A percentile compares a stretch with the other conserved stretches of the same genome.
Conservation (phyloP, 2,888 invertebrate genomes). For the Callosobruchus maculatus region DNA sequence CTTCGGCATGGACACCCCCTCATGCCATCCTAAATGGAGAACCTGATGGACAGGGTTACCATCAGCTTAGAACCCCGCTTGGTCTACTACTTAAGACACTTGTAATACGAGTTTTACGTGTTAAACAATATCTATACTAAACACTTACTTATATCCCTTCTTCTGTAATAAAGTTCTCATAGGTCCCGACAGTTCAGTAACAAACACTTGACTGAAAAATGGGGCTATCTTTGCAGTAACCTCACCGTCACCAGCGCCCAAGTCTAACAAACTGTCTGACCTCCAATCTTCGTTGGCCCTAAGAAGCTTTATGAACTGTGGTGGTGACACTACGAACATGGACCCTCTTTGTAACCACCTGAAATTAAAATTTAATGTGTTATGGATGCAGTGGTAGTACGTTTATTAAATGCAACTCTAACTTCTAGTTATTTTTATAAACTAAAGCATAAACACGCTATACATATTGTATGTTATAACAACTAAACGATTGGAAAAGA, state of each 20-base stretch:
- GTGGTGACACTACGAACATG: constrained; percentile 91
- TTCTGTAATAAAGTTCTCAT: constrained; percentile 80
- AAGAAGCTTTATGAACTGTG: constrained; percentile 71
- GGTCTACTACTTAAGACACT: too few relatives aligned
- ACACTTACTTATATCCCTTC: constrained; percentile 72
- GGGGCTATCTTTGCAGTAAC: constrained; percentile 79
- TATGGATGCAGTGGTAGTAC: too few relatives aligned
- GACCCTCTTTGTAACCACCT: constrained; percentile 87
- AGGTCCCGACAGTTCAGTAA: constrained; percentile 86
- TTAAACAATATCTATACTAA: neutral
- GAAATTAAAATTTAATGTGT: constrained; percentile 44
- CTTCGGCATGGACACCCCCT: too few relatives aligned
- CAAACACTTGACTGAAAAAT: constrained; percentile 72
- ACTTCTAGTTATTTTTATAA: too few relatives aligned
- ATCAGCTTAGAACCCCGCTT: too few relatives aligned
- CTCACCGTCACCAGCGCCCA: constrained; percentile 95
- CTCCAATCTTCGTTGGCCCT: constrained; percentile 41
- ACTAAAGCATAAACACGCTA: too few relatives aligned
- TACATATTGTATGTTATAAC: too few relatives aligned
- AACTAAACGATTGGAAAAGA: too few relatives aligned
- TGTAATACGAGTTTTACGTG: too few relatives aligned
- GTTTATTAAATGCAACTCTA: too few relatives aligned
- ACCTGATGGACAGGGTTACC: too few relatives aligned
- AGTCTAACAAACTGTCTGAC: constrained; percentile 65
- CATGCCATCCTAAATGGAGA: too few relatives aligned